Evolutionary conservation across 2,113 vertebrate genomes (phyloP).

Genomic region (Pithys albifrons): DNA sequence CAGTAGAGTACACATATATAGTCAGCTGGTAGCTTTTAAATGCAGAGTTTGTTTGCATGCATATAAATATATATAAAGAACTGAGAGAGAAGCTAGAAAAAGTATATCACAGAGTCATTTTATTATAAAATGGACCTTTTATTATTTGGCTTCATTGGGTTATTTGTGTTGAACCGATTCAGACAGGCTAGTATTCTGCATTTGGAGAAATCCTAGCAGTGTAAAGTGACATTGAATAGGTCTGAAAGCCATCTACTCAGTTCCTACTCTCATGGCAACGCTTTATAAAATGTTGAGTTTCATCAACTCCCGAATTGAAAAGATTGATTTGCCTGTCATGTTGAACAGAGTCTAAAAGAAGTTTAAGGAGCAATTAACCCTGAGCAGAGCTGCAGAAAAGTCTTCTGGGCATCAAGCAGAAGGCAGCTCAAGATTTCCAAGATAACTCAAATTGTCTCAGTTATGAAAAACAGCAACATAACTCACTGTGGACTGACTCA

Average conservation of each 20-base stretch:
- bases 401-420: constrained; percentile 67
- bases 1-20: not conserved
- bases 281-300: constrained; percentile 78
- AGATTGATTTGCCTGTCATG: constrained; percentile 84
- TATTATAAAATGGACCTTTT: not conserved
- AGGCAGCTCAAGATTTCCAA: constrained; percentile 67
- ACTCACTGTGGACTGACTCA: constrained; percentile 36
- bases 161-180: constrained; percentile 39
- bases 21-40: not conserved
- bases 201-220: constrained; percentile 47
- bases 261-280: constrained; percentile 68
- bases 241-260: constrained; percentile 72
- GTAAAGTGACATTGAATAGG: constrained; percentile 54
- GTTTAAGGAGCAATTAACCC: constrained; percentile 79
- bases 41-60: not conserved
- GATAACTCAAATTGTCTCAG: constrained; percentile 67
- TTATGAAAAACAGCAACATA: constrained; percentile 40
- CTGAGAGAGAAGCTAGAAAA: not conserved
- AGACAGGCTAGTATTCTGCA: constrained; percentile 19
- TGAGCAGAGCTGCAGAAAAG: constrained; percentile 44
- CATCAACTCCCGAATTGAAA: constrained; percentile 76
- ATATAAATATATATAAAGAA: not conserved
- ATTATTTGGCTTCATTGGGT: not conserved
- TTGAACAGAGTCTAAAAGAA: constrained; percentile 77
- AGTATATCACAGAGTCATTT: not conserved